Conservation (phyloP, 2,113 vertebrate species). For the Alouatta palliata region DNA sequence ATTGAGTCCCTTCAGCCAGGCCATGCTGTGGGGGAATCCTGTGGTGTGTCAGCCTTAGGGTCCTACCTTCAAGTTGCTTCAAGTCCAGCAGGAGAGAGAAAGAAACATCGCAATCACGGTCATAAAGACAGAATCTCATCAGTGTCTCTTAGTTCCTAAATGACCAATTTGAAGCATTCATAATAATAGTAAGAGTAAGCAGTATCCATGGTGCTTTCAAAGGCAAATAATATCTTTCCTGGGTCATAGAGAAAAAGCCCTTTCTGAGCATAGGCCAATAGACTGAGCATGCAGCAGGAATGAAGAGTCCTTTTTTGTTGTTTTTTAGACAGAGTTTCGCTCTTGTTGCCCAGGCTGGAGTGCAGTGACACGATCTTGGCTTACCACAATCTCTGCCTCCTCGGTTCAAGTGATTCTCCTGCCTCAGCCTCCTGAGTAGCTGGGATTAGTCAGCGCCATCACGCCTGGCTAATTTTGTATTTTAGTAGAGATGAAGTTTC, state of each 20-base stretch:
- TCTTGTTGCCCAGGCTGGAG: no score
- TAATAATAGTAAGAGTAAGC: not conserved
- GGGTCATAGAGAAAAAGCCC: not conserved
- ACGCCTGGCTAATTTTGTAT: no score
- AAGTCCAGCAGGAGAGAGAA: not conserved
- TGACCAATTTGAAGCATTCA: not conserved
- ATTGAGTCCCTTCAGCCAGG: not conserved
- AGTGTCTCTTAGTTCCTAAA: not conserved
- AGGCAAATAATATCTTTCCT: not conserved
- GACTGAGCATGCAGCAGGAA: not conserved
- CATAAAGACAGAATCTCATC: not conserved
- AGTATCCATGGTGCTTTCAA: not conserved
- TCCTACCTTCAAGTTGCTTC: not conserved
- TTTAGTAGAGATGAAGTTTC: no score
- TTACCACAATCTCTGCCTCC: no score
- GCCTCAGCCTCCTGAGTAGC: no score
- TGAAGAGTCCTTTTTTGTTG: no score
- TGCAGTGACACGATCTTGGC: no score
- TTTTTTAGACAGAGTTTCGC: no score
- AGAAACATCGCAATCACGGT: not conserved
- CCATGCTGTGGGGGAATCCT: not conserved
- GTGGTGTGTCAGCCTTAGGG: fast-evolving
- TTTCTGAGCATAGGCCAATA: not conserved
- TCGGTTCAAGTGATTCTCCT: no score
- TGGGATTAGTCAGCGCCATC: no score